phyloP scores from a whole-genome alignment of 1,140 invertebrate species.

The Drosophila hydei region DNA sequence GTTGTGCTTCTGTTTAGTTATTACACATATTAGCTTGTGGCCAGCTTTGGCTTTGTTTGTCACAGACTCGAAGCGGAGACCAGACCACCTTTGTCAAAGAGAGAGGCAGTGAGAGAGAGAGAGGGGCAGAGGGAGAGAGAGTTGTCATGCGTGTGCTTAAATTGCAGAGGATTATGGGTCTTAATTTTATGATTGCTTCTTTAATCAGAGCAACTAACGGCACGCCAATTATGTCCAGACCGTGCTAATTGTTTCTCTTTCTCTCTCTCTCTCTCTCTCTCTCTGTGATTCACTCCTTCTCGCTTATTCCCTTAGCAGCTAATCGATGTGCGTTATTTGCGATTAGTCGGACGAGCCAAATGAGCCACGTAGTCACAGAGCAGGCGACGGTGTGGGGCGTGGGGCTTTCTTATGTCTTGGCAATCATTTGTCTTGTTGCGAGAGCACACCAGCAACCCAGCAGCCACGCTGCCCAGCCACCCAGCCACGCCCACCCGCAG shows the following conservation, averaged over 20 bases:
- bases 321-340: conserved; percentile 73
- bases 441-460: background rate
- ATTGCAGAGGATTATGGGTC: conserved; percentile 79
- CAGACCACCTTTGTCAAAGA: too few relatives aligned
- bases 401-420: background rate
- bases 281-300: background rate
- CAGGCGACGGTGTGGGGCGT: too few relatives aligned
- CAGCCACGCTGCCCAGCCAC: background rate
- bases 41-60: conserved; percentile 28
- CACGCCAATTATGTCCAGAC: conserved; percentile 73
- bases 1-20: conserved; percentile 19
- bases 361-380: conserved; percentile 48
- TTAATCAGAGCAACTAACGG: conserved; percentile 77
- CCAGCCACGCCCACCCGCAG: background rate
- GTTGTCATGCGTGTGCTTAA: conserved; percentile 60
- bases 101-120: too few relatives aligned
- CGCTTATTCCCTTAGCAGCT: conserved; percentile 6
- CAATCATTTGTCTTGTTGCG: conserved; percentile 19
- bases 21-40: conserved; percentile 27
- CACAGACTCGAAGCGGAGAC: too few relatives aligned
- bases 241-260: conserved; percentile 75
- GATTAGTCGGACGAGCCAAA: conserved; percentile 65
- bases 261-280: background rate
- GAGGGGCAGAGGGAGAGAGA: background rate
- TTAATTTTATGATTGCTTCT: conserved; percentile 82